A percentile compares a stretch with the other conserved stretches of the same genome.
Evolutionary conservation across 2,797 vertebrate genomes (phyloP).

Genomic region (Sebastes elongatus): DNA sequence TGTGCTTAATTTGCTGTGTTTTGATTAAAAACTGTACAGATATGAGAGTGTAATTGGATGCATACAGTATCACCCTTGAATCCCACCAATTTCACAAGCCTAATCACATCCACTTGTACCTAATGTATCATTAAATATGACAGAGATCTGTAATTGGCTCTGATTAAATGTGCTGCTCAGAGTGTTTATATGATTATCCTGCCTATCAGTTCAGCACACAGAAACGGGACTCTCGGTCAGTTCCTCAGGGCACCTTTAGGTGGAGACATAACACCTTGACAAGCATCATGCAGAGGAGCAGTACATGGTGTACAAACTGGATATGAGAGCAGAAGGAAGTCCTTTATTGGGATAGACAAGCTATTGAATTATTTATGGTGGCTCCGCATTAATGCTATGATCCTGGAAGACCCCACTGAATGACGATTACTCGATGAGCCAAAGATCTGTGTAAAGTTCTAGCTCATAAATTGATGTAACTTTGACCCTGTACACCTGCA

Average conservation of each 20-base stretch:
- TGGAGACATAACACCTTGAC: conserved; percentile 80
- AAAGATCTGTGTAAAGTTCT: conserved; percentile 39
- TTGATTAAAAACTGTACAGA: conserved; percentile 22
- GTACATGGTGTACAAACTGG: conserved; percentile 47
- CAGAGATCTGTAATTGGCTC: conserved; percentile 64
- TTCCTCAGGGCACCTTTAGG: conserved; percentile 76
- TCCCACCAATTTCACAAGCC: conserved; percentile 39
- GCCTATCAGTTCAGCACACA: conserved; percentile 61
- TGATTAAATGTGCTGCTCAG: conserved; percentile 68
- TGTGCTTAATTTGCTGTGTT: background rate
- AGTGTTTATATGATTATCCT: conserved; percentile 71
- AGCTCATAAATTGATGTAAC: conserved; percentile 24
- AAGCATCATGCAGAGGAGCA: conserved; percentile 23
- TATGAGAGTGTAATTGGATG: conserved; percentile 23
- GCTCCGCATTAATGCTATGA: conserved; percentile 58
- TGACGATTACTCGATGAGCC: conserved; percentile 53
- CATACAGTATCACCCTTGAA: conserved; percentile 23
- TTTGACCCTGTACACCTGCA: conserved; percentile 10
- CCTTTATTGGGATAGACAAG: conserved; percentile 59
- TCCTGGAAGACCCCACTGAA: conserved; percentile 59
- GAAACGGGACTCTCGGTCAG: background rate
- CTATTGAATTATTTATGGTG: conserved; percentile 66
- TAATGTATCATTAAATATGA: conserved; percentile 66
- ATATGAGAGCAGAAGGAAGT: conserved; percentile 42
- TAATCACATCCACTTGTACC: conserved; percentile 57